Percentiles rank a stretch among this genome's conserved stretches.
Conservation (phyloP, 2,888 invertebrate species). For the Drosophila sordidula region DNA sequence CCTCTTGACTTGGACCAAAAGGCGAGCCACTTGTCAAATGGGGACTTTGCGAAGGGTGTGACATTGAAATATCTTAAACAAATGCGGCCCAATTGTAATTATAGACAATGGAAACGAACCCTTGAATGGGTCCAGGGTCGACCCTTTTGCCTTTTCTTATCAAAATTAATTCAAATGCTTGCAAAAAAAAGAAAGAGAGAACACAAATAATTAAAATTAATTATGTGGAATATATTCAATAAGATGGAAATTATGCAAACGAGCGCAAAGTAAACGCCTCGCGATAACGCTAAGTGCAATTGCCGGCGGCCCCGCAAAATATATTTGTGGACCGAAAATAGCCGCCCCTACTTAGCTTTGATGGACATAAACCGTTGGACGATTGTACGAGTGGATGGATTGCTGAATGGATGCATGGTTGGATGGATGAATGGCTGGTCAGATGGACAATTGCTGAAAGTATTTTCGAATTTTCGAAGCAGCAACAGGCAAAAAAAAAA, state of each 20-base stretch:
- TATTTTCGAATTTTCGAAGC: slow-evolving; percentile 57
- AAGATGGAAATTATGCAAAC: slow-evolving; percentile 79
- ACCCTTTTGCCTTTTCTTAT: slow-evolving; percentile 63
- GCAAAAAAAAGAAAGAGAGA: slow-evolving; percentile 23
- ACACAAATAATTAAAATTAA: slow-evolving; percentile 78
- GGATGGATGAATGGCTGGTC: slow-evolving; percentile 17
- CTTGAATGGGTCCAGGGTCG: slow-evolving; percentile 37
- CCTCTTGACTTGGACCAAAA: slow-evolving; percentile 39
- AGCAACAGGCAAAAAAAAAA: slow-evolving; percentile 16
- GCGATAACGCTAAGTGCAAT: slow-evolving; percentile 75
- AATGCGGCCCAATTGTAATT: slow-evolving; percentile 75
- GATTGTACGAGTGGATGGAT: slow-evolving; percentile 16
- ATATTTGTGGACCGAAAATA: slow-evolving; percentile 65
- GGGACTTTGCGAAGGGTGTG: slow-evolving; percentile 20
- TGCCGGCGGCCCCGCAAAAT: slow-evolving; percentile 32
- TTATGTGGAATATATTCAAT: slow-evolving; percentile 80
- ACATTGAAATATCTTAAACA: slow-evolving; percentile 58
- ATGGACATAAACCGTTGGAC: slow-evolving; percentile 53
- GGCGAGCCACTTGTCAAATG: slow-evolving; percentile 35
- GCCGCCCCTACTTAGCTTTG: slow-evolving; percentile 60
- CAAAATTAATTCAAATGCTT: slow-evolving; percentile 72
- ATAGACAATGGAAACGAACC: slow-evolving; percentile 70
- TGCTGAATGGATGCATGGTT: slow-evolving; percentile 5
- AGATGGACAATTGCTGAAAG: slow-evolving; percentile 51
- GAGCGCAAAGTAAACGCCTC: slow-evolving; percentile 72